Evolutionary conservation across 2,797 vertebrate species (phyloP), one percentile per base, ranked within the genome.

Genomic region (Pseudomugil tenellus): DNA sequence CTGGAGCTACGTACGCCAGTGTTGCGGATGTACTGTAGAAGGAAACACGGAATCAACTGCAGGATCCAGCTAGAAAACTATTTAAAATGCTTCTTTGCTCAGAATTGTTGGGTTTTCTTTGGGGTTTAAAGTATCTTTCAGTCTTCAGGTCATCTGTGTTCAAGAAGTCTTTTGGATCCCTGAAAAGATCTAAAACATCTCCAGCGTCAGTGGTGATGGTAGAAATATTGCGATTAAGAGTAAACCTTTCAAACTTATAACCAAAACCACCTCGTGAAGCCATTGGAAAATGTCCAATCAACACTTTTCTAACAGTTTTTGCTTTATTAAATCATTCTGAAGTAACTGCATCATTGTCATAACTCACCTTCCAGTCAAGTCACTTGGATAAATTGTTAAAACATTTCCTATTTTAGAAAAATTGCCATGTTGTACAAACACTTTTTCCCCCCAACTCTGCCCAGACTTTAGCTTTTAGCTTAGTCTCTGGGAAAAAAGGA

Each of bases 371-470:
- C 31, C 14, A 46, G 37, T 3, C 5, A 26, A 58, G 23, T 25
- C 14, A 11, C 32, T 55, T 53, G 65, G 25, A 68, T 29, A 31
- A 55, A 9, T 51, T 55, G 3, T 32, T 32, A 41, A 25, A 64
- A 56, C 31, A 52, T 46, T 31, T 32, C 25, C 26, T 16, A 46
- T 58, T 72, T 64, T 48, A 43, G 56, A 60, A 23, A 14, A n/a
- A 31, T 48, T 48, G 31, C 48, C 68, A 63, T 4, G 31, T 29
- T 41, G 48, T 14, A 49, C 57, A 37, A 61, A 61, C 28, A 52
- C 28, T 46, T 46, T 63, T 41, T 43, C n/a, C n/a, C n/a, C n/a
- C n/a, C 48, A n/a, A 46, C 21, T 51, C 25, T 19, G 21, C 11
- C 43, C 4, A 3, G 0, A 31, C 3, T 35, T n/a, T 7, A 6